phyloP scores from a whole-genome alignment of 2,888 invertebrate species.

The Thelaira solivaga region DNA sequence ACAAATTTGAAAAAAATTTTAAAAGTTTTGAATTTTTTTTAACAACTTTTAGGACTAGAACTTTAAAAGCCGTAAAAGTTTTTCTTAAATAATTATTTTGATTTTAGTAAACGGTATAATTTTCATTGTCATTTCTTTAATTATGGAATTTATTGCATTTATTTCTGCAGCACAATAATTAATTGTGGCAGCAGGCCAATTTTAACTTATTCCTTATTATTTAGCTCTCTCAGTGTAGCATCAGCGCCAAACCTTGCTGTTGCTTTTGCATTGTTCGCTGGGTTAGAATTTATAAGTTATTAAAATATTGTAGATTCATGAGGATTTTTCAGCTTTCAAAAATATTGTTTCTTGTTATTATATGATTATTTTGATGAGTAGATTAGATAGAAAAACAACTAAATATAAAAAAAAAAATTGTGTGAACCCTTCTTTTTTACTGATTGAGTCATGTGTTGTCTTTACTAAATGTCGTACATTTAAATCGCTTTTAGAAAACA shows the following conservation, averaged over 20 bases:
- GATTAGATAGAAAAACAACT: conserved; percentile 29
- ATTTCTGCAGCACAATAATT: too few species aligned
- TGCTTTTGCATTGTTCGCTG: neutral
- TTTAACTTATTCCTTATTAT: too few species aligned
- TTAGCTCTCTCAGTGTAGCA: neutral
- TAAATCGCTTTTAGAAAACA: conserved; percentile 1
- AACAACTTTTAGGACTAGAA: too few species aligned
- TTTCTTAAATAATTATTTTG: too few species aligned
- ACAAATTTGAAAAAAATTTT: too few species aligned
- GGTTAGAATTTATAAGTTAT: conserved; percentile 8
- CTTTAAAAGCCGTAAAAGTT: too few species aligned
- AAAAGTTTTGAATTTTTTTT: too few species aligned
- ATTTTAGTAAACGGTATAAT: too few species aligned
- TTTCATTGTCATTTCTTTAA: too few species aligned
- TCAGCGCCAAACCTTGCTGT: neutral
- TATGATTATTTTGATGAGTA: conserved; percentile 33
- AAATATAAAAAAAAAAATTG: neutral
- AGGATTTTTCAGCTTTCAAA: neutral
- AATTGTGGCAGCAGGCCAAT: too few species aligned
- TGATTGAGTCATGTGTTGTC: conserved; percentile 12
- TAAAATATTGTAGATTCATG: neutral
- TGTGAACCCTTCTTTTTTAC: conserved; percentile 9
- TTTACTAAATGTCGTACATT: neutral
- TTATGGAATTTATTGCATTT: too few species aligned
- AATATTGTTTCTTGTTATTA: conserved; percentile 17